These are phyloP conservation scores for Zoanthus solanderi DNA, from an alignment of 92 coral and sea anemone genomes.

Conservation along the genomic window DNA sequence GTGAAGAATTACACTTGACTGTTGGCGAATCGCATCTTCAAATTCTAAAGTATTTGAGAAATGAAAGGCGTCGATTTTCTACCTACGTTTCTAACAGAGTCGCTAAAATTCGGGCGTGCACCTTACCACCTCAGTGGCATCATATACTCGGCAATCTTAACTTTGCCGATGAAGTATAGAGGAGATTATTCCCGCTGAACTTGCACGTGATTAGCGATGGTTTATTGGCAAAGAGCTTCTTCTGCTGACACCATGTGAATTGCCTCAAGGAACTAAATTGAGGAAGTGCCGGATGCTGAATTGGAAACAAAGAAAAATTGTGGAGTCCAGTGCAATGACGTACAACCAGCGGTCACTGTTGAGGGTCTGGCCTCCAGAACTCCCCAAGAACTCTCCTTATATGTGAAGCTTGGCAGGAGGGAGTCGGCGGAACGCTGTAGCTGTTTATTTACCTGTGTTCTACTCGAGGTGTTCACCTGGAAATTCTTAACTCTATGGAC, in stretches of 20 bases:
- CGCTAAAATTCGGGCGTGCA: slow-evolving; percentile 59
- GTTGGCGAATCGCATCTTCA: no score
- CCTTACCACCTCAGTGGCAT: slow-evolving; percentile 52
- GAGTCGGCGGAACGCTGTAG: slow-evolving; percentile 64
- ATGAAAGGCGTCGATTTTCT: slow-evolving; percentile 52
- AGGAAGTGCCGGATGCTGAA: slow-evolving; percentile 14
- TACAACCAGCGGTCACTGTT: not conserved
- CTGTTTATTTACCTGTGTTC: slow-evolving; percentile 61
- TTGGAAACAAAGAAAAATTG: slow-evolving; percentile 50
- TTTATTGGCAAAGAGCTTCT: slow-evolving; percentile 65
- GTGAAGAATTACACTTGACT: not conserved
- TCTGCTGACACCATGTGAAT: slow-evolving; percentile 52
- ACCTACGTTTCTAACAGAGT: slow-evolving; percentile 72
- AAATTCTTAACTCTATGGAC: slow-evolving; percentile 56
- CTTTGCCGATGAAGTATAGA: slow-evolving; percentile 65
- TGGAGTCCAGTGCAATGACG: slow-evolving; percentile 14
- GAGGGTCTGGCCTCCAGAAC: not conserved
- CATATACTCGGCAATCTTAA: slow-evolving; percentile 64
- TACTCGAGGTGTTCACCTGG: slow-evolving; percentile 55
- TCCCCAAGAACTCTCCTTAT: not conserved
- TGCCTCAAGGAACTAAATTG: slow-evolving; percentile 40
- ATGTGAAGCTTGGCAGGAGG: slow-evolving; percentile 57
- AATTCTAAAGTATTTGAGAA: no score
- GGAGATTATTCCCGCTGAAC: slow-evolving; percentile 48
- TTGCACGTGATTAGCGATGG: slow-evolving; percentile 56